Percentiles rank a stretch among this genome's conserved stretches.
Conservation (phyloP, 2,113 vertebrate genomes). For the Nanger granti region DNA sequence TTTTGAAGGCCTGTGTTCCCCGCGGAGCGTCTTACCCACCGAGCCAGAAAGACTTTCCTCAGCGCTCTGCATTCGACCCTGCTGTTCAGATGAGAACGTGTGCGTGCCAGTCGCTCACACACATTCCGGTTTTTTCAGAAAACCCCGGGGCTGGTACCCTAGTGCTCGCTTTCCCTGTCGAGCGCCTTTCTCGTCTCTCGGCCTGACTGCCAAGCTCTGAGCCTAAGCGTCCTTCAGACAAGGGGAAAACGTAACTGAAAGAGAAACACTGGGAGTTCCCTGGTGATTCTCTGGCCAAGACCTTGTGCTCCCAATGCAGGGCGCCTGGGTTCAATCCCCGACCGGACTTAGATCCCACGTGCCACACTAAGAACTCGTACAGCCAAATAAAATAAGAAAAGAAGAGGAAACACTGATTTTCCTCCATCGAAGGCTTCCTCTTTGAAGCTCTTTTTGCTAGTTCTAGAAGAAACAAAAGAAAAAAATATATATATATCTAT, state of each 20-base stretch:
- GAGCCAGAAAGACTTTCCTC: fast-evolving
- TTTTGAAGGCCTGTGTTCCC: fast-evolving
- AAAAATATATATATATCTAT: neutral
- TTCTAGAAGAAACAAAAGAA: neutral
- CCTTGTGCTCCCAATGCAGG: neutral
- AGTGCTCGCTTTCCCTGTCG: fast-evolving
- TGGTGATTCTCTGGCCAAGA: neutral
- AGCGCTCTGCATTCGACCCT: fast-evolving
- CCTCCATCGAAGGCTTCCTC: no score
- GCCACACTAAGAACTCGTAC: neutral
- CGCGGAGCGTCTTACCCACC: fast-evolving
- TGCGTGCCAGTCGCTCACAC: fast-evolving
- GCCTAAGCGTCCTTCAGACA: neutral
- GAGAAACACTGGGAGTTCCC: neutral
- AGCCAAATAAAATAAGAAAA: neutral
- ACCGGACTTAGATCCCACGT: neutral
- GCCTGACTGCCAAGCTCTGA: fast-evolving
- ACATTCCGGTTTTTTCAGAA: neutral
- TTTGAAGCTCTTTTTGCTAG: neutral
- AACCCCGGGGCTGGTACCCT: fast-evolving
- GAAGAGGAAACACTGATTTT: neutral
- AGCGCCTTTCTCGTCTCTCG: fast-evolving
- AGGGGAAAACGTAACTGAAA: fast-evolving
- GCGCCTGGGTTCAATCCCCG: neutral
- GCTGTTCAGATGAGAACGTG: fast-evolving